Evolutionary conservation across 2,888 invertebrate genomes (phyloP), one percentile per base, ranked within the genome.

Genomic region (Euplexia lucipara): DNA sequence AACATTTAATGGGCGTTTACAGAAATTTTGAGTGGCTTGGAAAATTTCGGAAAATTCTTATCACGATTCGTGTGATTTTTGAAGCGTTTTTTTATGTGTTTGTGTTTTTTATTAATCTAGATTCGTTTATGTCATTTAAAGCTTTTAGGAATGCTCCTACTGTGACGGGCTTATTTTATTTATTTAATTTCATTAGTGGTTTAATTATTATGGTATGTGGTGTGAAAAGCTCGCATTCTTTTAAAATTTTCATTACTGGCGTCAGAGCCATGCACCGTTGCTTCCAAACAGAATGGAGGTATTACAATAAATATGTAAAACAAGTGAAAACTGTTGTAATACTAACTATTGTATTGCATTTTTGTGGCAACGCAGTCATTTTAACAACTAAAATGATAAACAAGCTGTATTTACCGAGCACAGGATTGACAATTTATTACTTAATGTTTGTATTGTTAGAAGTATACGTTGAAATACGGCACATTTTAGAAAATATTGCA

Each of bases 1-100:
- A 75, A 69, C 58, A 45, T n/a, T n/a, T 42, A 20, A 20, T 58
- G 20, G 34, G 51, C 39, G 26, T 75, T 37, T 35, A 48, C 8
- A 51, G 51, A 68, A 54, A 54, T 14, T 51, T 47, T 48, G 1
- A 30, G n/a, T 20, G 12, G 26, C 3, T 57, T n/a, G 18, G 22
- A 10, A 53, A 37, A 9, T 3, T 12, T 12, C 5, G 30, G 1
- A 57, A 54, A 49, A 26, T 20, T 45, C 5, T 68, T 3, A 18
- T 54, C 0, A 26, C 62, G 1, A 32, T 37, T 49, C 49, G 49
- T 20, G 32, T 72, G 3, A 16, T 48, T 30, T 34, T 57, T 35
- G 42, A 74, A 54, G 7, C 57, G n/a, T 12, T 57, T 34, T 3
- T n/a, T 2, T 41, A 42, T 9, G 7, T 5, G 9, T 39, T 16